Conservation (phyloP, 2,888 invertebrate genomes). For the Ectemnius continuus region DNA sequence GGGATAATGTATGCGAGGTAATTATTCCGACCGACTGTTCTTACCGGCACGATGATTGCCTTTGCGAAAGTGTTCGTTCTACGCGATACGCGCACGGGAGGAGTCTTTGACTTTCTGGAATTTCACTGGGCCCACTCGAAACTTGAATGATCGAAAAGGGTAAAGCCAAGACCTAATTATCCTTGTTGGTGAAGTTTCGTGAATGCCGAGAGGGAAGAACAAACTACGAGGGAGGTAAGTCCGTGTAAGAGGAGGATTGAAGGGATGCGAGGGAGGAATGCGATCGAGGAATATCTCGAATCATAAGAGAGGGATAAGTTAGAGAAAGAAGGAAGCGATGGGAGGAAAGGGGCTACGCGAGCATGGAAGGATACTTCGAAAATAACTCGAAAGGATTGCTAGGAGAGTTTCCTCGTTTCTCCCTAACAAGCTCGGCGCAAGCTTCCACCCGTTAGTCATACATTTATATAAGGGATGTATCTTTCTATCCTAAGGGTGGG, state of each 20-base stretch:
- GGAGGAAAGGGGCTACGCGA: constrained; percentile 12
- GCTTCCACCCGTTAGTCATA: constrained; percentile 72
- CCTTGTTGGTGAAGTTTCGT: constrained; percentile 22
- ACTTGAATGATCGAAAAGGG: too few species aligned
- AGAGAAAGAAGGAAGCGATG: constrained; percentile 19
- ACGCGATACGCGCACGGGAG: constrained; percentile 20
- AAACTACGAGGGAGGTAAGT: not conserved
- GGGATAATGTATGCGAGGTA: constrained; percentile 48
- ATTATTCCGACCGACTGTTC: constrained; percentile 48
- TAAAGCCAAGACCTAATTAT: not conserved
- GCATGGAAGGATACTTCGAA: constrained; percentile 40
- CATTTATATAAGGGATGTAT: constrained; percentile 72
- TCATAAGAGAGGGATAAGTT: constrained; percentile 36
- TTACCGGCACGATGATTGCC: constrained; percentile 36
- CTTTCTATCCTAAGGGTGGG: constrained; percentile 63
- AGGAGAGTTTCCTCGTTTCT: constrained; percentile 59
- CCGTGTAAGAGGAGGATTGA: constrained; percentile 11
- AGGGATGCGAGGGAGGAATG: constrained; percentile 22
- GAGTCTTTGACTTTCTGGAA: constrained; percentile 40
- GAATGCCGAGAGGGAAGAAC: constrained; percentile 10
- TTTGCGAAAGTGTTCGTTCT: not conserved
- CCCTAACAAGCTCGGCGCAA: constrained; percentile 64
- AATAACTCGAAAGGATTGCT: constrained; percentile 59
- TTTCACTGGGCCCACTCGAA: constrained; percentile 34
- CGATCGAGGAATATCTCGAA: constrained; percentile 39